Evolutionary conservation across 2,888 invertebrate species (phyloP).

Genomic region (Hydropsyche betteni): DNA sequence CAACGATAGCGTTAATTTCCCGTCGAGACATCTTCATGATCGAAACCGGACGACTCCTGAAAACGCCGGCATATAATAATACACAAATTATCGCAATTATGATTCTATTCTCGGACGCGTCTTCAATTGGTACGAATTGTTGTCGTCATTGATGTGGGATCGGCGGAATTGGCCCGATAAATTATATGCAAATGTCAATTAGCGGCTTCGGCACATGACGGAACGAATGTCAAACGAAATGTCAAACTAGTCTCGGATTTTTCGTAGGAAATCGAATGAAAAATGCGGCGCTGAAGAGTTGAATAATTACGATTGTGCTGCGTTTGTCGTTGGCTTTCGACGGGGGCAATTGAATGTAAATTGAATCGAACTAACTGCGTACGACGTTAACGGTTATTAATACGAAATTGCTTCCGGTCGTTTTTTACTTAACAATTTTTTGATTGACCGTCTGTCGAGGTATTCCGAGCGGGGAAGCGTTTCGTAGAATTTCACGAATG

Average conservation of each 20-base stretch:
- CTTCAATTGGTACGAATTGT: constrained; percentile 31
- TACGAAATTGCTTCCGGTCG: constrained; percentile 36
- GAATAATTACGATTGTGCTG: background rate
- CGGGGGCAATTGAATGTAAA: constrained; percentile 27
- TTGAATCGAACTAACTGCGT: constrained; percentile 27
- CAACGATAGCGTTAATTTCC: background rate
- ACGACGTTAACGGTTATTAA: constrained; percentile 32
- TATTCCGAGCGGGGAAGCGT: background rate
- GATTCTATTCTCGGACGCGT: constrained; percentile 5
- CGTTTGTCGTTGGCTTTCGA: background rate
- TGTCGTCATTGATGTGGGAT: constrained; percentile 36
- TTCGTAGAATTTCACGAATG: too few species aligned
- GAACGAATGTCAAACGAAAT: constrained; percentile 32
- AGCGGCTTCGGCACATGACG: constrained; percentile 11
- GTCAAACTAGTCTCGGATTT: constrained; percentile 4
- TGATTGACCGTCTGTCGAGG: constrained; percentile 17
- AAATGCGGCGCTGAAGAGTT: background rate
- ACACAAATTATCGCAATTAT: background rate
- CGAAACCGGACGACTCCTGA: background rate
- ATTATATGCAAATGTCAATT: constrained; percentile 42
- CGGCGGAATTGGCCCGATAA: constrained; percentile 38
- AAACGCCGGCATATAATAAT: background rate
- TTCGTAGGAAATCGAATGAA: background rate
- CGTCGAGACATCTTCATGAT: background rate
- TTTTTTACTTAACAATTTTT: constrained; percentile 24